Conservation (phyloP, 2,888 invertebrate genomes). For the Drosophila recens region DNA sequence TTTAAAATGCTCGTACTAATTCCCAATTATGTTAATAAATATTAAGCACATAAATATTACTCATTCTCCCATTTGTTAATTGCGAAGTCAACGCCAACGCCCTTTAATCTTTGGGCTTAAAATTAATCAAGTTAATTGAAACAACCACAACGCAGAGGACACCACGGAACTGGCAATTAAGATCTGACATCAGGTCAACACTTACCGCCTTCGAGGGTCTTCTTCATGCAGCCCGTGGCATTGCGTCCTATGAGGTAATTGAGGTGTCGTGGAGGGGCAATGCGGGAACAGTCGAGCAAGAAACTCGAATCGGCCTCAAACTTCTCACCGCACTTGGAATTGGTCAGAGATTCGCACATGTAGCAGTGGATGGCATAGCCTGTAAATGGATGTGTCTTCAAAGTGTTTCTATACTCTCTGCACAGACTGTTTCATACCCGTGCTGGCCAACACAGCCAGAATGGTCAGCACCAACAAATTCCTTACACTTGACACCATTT, state of each 20-base stretch:
- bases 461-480: conserved; percentile 74
- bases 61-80: conserved; percentile 20
- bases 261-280: conserved; percentile 79
- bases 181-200: conserved; percentile 16
- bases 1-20: background rate
- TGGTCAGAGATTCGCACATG: conserved; percentile 80
- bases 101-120: conserved; percentile 3
- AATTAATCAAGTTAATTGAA: conserved; percentile 56
- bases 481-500: conserved; percentile 79
- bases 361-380: conserved; percentile 84
- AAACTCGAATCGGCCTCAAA: conserved; percentile 73
- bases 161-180: conserved; percentile 25
- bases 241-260: conserved; percentile 70
- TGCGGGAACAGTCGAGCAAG: conserved; percentile 76
- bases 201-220: conserved; percentile 81
- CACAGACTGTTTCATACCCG: conserved; percentile 68
- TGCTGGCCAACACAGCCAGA: conserved; percentile 74
- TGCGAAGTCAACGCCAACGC: conserved; percentile 12
- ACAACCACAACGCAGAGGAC: conserved; percentile 36
- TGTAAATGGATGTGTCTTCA: conserved; percentile 34
- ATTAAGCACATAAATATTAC: background rate
- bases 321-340: conserved; percentile 80
- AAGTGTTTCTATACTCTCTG: background rate
- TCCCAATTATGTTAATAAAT: background rate
- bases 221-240: conserved; percentile 84